Evolutionary conservation across 1,140 invertebrate genomes (phyloP), one percentile per base, ranked within the genome.

Genomic region (Drosophila serrata): DNA sequence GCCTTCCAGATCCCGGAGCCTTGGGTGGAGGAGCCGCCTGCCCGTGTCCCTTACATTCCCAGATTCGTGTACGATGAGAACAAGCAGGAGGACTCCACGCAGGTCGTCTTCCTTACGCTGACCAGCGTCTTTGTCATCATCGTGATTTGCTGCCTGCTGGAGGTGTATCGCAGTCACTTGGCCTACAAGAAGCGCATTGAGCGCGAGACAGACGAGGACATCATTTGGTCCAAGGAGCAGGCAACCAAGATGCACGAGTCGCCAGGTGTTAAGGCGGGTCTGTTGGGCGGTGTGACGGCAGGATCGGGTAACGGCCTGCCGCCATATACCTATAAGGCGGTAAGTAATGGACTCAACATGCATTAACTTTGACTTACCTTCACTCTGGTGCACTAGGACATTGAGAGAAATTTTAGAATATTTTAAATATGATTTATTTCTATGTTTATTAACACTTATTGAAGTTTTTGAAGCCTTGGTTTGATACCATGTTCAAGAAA

Each of bases 21-120:
- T 0, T 97, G 97, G 96, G 96, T 96, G 2, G 95, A 96, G 91
- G 96, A 97, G 88, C 96, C 96, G 15, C 96, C 96, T 2, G 95
- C 95, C 33, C 94, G 95, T 24, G 94, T 95, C 17, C 94, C 95
- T 0, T 97, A 97, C 90, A 95, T 96, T 81, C 95, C 96, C 6
- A 93, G 95, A 22, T 96, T 96, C 90, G 94, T 95, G 6, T 92
- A 92, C 46, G 94, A 95, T 72, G 94, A 95, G 7, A 95, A 96
- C 9, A 94, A 95, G 42, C 95, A 97, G 90, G 96, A 97, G 92
- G 96, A 97, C 78, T 95, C 95, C 46, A 95, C 95, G 0, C 95
- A 96, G 91, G 95, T 97, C 73, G 94, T 96, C 48, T 96, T 96
- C 77, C 95, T 96, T 74, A 94, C 94, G 3, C 93, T 97, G 11